Evolutionary conservation across 2,888 invertebrate genomes (phyloP), one percentile per base, ranked within the genome.

Genomic region (Drosophila macrospina): DNA sequence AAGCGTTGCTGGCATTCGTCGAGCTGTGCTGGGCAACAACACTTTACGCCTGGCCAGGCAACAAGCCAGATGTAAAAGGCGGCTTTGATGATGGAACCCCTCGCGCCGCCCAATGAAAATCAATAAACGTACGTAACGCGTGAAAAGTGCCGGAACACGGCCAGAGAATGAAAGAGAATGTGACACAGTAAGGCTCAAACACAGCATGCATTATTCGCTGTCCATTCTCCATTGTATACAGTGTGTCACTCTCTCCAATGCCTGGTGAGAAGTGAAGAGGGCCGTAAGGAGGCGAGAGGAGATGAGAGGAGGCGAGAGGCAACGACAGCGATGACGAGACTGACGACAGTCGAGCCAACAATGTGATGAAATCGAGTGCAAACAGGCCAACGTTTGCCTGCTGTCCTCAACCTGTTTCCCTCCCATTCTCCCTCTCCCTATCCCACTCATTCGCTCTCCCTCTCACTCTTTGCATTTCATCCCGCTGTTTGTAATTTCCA

Each of bases 401-500:
- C 24, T 41, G 44, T 26, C 65, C 20, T 0, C 2, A 24, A 16
- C 24, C 41, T 45, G 15, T 47, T 30, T 36, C 68, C 16, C 2
- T 0, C 28, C 5, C 28, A 2, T 7, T 28, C 8, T 20, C 20
- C 20, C 20, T 20, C 20, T 1, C 30, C 26, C 24, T 32, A 16
- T 47, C 16, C 7, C 15, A 4, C 32, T 47, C 26, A 24, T 5
- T 20, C 20, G 3, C 20, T 20, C 3, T 20, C 28, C 28, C 28
- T 26, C 26, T 28, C 8, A 20, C 20, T 20, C 20, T 20, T 20
- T 36, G 8, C 28, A 24, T 24, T 24, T 30, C 44, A 51, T 47
- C 37, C 52, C 39, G 26, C 47, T 75, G 62, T 69, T 73, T 85
- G 88, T 81, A 88, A 84, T 85, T 86, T 88, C 71, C 86, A 77